Percentiles rank a stretch among this genome's conserved stretches.
phyloP scores from a whole-genome alignment of 2,888 invertebrate genomes.

The Drosophila pegasa region DNA sequence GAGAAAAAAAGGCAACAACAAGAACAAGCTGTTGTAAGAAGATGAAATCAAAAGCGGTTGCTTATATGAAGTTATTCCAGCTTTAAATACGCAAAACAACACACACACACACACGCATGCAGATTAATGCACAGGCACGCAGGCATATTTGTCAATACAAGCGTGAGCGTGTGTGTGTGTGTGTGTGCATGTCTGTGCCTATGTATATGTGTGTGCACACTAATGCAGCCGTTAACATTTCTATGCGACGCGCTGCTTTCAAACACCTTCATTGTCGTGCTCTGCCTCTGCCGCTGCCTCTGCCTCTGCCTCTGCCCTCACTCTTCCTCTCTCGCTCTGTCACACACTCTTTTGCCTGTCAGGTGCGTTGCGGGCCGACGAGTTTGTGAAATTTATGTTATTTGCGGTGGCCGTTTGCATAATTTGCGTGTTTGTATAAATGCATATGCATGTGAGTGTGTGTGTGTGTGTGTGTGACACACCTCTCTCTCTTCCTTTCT shows the following conservation, averaged over 20 bases:
- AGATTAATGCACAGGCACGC: constrained; percentile 54
- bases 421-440: constrained; percentile 77
- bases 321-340: not conserved
- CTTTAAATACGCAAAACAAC: constrained; percentile 56
- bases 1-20: not conserved
- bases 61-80: constrained; percentile 70
- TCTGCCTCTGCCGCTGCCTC: not conserved
- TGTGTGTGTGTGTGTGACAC: constrained; percentile 14
- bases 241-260: constrained; percentile 60
- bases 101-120: constrained; percentile 23
- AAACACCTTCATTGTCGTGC: constrained; percentile 68
- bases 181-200: not conserved
- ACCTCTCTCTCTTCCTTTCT: no score
- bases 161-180: not conserved
- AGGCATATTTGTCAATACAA: constrained; percentile 41
- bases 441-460: constrained; percentile 32
- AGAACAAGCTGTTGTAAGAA: constrained; percentile 43
- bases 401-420: constrained; percentile 78
- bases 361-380: constrained; percentile 76
- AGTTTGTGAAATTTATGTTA: constrained; percentile 77
- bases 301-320: not conserved
- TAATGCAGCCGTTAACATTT: constrained; percentile 67
- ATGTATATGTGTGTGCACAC: constrained; percentile 11
- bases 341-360: constrained; percentile 32
- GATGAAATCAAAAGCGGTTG: constrained; percentile 73